Evolutionary conservation across 1,140 invertebrate genomes (phyloP).

Genomic region (Trichogramma pretiosum): DNA sequence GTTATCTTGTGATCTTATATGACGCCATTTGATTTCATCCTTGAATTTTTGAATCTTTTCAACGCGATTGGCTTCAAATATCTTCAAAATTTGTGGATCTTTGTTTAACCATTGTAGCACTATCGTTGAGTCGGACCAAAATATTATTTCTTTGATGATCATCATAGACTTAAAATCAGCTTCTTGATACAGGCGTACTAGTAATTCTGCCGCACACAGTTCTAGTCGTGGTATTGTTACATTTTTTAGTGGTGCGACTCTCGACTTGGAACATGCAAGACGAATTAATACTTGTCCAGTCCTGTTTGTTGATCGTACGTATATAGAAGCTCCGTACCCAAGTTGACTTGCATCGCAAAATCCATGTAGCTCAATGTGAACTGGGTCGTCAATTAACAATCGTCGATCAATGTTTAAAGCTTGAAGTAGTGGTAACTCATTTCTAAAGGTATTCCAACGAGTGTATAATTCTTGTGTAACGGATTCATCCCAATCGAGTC

Average conservation of each 20-base stretch:
- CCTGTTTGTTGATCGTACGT: constrained; percentile 5
- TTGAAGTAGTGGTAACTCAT: constrained; percentile 11
- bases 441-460: constrained; percentile 21
- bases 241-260: constrained; percentile 12
- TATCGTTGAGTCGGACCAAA: constrained; percentile 20
- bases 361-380: too few relatives aligned
- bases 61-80: too few relatives aligned
- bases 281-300: not conserved
- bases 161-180: too few relatives aligned
- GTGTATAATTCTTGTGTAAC: constrained; percentile 20
- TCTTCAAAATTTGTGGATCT: constrained; percentile 6
- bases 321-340: constrained; percentile 14
- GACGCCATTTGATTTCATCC: not conserved
- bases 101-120: constrained; percentile 22
- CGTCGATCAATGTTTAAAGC: not conserved
- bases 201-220: constrained; percentile 2
- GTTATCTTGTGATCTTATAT: too few relatives aligned
- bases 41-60: not conserved
- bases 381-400: not conserved
- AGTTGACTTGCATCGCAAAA: constrained; percentile 18
- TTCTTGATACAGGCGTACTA: not conserved
- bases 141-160: not conserved
- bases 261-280: too few relatives aligned
- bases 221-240: constrained; percentile 1
- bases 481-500: constrained; percentile 22